A percentile compares a stretch with the other conserved stretches of the same genome.
phyloP scores from a whole-genome alignment of 2,113 vertebrate species.

The Craseonycteris thonglongyai region DNA sequence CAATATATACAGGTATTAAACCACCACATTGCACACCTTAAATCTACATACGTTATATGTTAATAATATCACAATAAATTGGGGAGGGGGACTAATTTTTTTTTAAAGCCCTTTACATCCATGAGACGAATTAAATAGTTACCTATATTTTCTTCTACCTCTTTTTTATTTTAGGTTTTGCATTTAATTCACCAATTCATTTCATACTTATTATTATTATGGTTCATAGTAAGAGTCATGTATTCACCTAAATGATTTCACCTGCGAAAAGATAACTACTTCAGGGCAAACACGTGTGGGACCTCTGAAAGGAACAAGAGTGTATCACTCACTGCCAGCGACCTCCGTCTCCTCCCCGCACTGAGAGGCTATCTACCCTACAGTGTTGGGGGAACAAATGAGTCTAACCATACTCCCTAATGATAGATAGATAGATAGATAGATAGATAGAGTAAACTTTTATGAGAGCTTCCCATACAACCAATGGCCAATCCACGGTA shows the following conservation, averaged over 20 bases:
- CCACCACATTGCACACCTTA: background rate
- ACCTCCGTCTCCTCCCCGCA: background rate
- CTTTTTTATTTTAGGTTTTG: background rate
- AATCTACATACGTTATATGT: background rate
- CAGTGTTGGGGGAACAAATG: background rate
- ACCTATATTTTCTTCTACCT: background rate
- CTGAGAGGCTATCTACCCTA: background rate
- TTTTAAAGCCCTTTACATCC: background rate
- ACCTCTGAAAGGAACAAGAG: background rate
- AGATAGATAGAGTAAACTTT: background rate
- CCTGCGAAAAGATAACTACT: background rate
- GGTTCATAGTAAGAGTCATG: background rate
- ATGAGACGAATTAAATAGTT: background rate
- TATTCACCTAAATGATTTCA: background rate
- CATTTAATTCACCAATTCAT: background rate
- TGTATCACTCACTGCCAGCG: too few relatives aligned
- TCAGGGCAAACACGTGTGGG: background rate
- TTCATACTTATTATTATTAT: background rate
- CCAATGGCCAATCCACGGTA: background rate
- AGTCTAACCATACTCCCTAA: too few relatives aligned
- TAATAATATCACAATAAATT: background rate
- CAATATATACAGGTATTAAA: background rate
- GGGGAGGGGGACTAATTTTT: background rate
- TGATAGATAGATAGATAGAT: too few relatives aligned
- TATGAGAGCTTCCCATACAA: background rate